Evolutionary conservation across 92 coral and sea anemone genomes (phyloP).

Genomic region (Micromussa lordhowensis): DNA sequence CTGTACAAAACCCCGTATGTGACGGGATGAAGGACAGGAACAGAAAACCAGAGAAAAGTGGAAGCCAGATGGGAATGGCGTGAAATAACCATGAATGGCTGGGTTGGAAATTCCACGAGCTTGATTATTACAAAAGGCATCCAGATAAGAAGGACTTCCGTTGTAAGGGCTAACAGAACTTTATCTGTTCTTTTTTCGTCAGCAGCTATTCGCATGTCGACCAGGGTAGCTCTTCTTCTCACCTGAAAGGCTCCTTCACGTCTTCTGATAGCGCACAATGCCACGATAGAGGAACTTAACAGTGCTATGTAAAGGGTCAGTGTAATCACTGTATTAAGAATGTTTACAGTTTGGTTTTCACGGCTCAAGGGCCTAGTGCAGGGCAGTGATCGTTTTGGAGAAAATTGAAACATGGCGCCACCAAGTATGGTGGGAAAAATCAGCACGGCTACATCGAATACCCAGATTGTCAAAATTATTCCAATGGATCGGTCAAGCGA

Average conservation of each 20-base stretch:
- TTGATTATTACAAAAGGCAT: conserved; percentile 15
- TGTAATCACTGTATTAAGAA: neutral
- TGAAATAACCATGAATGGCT: neutral
- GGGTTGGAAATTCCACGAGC: neutral
- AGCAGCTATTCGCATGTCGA: neutral
- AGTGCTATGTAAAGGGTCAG: neutral
- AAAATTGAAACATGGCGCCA: neutral
- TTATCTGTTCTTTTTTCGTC: conserved; percentile 20
- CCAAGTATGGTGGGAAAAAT: neutral
- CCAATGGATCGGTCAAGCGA: conserved; percentile 14
- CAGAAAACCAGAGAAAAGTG: conserved; percentile 23
- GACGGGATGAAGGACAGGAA: conserved; percentile 15
- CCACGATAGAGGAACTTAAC: neutral
- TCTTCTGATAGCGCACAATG: conserved; percentile 14
- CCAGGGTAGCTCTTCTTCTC: neutral
- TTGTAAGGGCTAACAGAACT: conserved; percentile 8
- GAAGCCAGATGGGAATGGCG: conserved; percentile 16
- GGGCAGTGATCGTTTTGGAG: neutral
- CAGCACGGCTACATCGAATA: neutral
- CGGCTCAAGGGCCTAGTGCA: conserved; percentile 1
- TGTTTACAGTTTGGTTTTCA: neutral
- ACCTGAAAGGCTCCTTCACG: neutral
- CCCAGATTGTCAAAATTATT: conserved; percentile 24
- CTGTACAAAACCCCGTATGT: conserved; percentile 3
- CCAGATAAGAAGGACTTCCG: neutral